phyloP scores from a whole-genome alignment of 1,140 invertebrate species.

The Pseudomyrmex cubaensis region DNA sequence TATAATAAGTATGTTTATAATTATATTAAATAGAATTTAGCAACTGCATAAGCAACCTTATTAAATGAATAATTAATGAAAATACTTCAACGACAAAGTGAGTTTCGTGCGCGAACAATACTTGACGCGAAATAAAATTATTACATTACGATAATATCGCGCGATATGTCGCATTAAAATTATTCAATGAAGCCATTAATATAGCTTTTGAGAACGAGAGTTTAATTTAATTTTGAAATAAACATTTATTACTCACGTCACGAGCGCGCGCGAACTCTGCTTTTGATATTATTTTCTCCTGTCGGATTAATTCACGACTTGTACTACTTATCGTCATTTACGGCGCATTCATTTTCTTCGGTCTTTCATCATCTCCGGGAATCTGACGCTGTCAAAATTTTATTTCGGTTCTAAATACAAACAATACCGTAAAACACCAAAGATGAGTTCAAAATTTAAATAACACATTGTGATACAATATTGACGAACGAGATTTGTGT shows the following conservation, averaged over 20 bases:
- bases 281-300: neutral
- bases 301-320: neutral
- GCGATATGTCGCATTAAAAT: slow-evolving; percentile 4
- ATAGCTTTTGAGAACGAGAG: slow-evolving; percentile 8
- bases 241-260: neutral
- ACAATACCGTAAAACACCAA: no score
- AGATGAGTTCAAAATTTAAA: no score
- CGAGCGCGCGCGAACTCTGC: no score
- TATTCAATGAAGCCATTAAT: slow-evolving; percentile 6
- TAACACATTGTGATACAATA: no score
- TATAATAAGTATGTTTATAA: slow-evolving; percentile 42
- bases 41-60: neutral
- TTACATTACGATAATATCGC: slow-evolving; percentile 7
- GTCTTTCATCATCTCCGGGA: neutral
- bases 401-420: neutral
- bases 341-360: neutral
- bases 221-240: slow-evolving; percentile 3
- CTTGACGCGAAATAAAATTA: slow-evolving; percentile 32
- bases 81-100: slow-evolving; percentile 36
- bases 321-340: neutral
- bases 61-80: slow-evolving; percentile 50
- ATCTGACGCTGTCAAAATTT: neutral
- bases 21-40: slow-evolving; percentile 30
- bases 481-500: neutral
- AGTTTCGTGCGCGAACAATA: neutral